Percentiles rank a stretch among this genome's conserved stretches.
Evolutionary conservation across 2,797 vertebrate genomes (phyloP).

Genomic region (Echiichthys vipera): DNA sequence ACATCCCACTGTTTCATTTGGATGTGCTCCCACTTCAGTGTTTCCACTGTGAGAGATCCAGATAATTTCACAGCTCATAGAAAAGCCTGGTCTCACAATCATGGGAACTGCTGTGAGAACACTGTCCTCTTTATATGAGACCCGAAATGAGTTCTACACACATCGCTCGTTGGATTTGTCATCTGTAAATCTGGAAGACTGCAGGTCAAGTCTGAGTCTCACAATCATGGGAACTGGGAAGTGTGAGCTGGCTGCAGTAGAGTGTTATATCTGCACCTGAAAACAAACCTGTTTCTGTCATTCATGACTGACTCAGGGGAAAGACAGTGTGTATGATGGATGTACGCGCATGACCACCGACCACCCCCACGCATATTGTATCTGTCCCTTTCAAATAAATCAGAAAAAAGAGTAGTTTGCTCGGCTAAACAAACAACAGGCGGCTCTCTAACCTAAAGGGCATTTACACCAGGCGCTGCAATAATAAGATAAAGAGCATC

Average conservation of each 20-base stretch:
- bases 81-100: slow-evolving; percentile 51
- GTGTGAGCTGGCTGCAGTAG: slow-evolving; percentile 39
- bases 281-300: slow-evolving; percentile 39
- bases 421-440: too few species aligned
- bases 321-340: neutral
- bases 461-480: too few species aligned
- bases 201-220: slow-evolving; percentile 28
- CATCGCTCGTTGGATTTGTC: slow-evolving; percentile 54
- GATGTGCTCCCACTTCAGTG: slow-evolving; percentile 57
- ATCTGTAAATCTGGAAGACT: slow-evolving; percentile 53
- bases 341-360: too few species aligned
- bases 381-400: too few species aligned
- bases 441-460: too few species aligned
- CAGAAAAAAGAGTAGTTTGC: too few species aligned
- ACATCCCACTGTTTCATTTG: slow-evolving; percentile 71
- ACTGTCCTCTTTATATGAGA: slow-evolving; percentile 63
- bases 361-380: too few species aligned
- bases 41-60: slow-evolving; percentile 70
- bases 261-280: slow-evolving; percentile 49
- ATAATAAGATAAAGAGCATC: too few species aligned
- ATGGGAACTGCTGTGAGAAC: slow-evolving; percentile 66
- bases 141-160: slow-evolving; percentile 63
- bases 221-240: slow-evolving; percentile 46
- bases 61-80: slow-evolving; percentile 77
- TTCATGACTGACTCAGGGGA: slow-evolving; percentile 20